phyloP scores from a whole-genome alignment of 1,140 invertebrate genomes.

The Aphelenchoides besseyi region DNA sequence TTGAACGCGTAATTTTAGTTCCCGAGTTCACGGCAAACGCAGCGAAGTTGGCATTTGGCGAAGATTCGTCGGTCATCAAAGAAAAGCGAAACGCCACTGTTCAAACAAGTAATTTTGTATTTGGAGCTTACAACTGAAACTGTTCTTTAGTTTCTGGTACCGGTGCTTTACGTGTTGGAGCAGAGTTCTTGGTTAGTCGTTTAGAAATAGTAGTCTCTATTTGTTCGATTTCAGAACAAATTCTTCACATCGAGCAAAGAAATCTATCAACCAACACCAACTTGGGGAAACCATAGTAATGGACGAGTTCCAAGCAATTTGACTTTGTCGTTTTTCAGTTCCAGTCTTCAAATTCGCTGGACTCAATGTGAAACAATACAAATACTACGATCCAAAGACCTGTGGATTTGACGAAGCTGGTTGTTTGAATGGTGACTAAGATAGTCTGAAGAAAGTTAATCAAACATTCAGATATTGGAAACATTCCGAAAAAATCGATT shows the following conservation, averaged over 20 bases:
- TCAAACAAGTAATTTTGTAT: no score
- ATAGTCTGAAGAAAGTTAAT: constrained; percentile 72
- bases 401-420: constrained; percentile 91
- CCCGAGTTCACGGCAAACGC: constrained; percentile 64
- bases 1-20: constrained; percentile 17
- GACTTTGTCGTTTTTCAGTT: neutral
- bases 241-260: constrained; percentile 70
- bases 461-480: constrained; percentile 80
- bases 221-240: constrained; percentile 63
- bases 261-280: constrained; percentile 86
- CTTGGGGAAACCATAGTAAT: constrained; percentile 99
- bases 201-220: constrained; percentile 62
- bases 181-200: constrained; percentile 85
- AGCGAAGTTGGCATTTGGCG: constrained; percentile 83
- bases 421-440: no score
- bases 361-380: constrained; percentile 81
- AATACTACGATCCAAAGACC: constrained; percentile 90
- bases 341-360: constrained; percentile 70
- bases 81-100: constrained; percentile 76
- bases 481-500: constrained; percentile 86
- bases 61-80: constrained; percentile 72
- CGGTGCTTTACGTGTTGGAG: constrained; percentile 86
- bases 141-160: constrained; percentile 99
- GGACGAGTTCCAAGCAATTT: constrained; percentile 70
- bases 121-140: no score